phyloP scores from a whole-genome alignment of 2,888 invertebrate species.

The Brenthis hecate region DNA sequence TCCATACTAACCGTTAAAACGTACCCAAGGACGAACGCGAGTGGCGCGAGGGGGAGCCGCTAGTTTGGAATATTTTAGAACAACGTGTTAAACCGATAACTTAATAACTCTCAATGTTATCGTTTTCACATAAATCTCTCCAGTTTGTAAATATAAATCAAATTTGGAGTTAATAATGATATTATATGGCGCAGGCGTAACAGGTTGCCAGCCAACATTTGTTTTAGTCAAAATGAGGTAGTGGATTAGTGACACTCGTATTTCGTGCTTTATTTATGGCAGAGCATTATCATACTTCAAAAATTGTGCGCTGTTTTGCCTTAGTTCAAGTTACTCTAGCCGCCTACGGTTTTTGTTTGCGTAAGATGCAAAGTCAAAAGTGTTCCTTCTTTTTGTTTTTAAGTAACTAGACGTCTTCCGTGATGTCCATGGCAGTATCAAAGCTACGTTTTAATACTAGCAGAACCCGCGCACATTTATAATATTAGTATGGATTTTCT shows the following conservation, averaged over 20 bases:
- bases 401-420: no score
- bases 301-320: background rate
- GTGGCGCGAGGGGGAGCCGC: background rate
- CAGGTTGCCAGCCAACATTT: constrained; percentile 33
- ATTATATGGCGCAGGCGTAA: constrained; percentile 36
- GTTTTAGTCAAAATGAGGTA: constrained; percentile 34
- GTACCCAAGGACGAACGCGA: background rate
- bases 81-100: constrained; percentile 7
- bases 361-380: constrained; percentile 1
- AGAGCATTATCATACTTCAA: constrained; percentile 9
- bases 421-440: no score
- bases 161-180: constrained; percentile 38
- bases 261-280: constrained; percentile 16
- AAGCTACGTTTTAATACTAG: no score
- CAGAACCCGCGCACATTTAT: no score
- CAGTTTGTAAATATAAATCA: constrained; percentile 36
- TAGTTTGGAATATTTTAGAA: background rate
- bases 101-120: constrained; percentile 24
- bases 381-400: background rate
- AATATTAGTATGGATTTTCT: no score
- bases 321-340: background rate
- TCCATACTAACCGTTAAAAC: no score
- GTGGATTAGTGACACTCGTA: constrained; percentile 20
- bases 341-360: constrained; percentile 4
- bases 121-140: constrained; percentile 40